Evolutionary conservation across 2,113 vertebrate genomes (phyloP).

Genomic region (Cyphomyrus plagiostoma): DNA sequence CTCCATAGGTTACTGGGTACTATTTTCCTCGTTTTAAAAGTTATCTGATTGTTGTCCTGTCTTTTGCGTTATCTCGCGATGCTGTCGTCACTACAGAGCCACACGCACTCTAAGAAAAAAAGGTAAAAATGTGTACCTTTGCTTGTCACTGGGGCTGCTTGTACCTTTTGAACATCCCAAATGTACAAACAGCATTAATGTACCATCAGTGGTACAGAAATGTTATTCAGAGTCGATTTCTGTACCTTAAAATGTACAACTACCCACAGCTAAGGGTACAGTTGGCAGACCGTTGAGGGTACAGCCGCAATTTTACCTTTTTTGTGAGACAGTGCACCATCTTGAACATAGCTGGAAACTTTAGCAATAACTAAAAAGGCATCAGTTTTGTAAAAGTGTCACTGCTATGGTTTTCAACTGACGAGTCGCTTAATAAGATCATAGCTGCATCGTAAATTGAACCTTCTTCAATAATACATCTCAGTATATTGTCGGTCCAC

Average conservation of each 20-base stretch:
- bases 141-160: no score
- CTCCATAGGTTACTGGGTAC: background rate
- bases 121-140: background rate
- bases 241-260: no score
- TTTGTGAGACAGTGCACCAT: background rate
- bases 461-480: slow-evolving; percentile 36
- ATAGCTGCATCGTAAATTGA: background rate
- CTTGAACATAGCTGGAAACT: background rate
- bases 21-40: background rate
- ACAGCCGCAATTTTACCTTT: no score
- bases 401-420: background rate
- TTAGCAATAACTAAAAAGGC: background rate
- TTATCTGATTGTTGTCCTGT: background rate
- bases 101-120: no score
- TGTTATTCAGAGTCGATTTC: no score
- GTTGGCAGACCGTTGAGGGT: no score
- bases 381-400: background rate
- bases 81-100: background rate
- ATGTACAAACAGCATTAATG: no score
- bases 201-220: no score
- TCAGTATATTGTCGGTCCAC: background rate
- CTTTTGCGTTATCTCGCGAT: background rate
- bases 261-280: no score
- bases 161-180: no score
- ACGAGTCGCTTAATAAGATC: background rate